A percentile compares a stretch with the other conserved stretches of the same genome.
Evolutionary conservation across 2,797 vertebrate genomes (phyloP).

Genomic region (Hipposideros larvatus): DNA sequence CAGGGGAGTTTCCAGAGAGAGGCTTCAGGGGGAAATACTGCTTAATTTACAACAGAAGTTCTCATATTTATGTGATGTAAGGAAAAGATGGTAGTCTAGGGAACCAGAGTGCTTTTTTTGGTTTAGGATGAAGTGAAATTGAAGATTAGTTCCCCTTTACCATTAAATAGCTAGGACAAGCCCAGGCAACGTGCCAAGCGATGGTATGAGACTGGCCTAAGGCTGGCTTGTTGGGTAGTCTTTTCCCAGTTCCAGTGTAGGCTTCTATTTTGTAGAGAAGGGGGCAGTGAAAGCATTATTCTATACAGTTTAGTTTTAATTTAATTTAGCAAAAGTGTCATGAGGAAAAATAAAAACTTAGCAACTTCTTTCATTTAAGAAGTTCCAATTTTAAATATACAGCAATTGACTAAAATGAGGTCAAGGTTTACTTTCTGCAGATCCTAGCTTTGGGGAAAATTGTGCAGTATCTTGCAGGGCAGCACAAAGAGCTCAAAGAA

Average conservation of each 20-base stretch:
- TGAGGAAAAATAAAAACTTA: conserved; percentile 1
- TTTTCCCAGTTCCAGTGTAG: not conserved
- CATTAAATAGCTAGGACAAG: not conserved
- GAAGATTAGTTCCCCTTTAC: not conserved
- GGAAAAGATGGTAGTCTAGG: not conserved
- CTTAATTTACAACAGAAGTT: conserved; percentile 20
- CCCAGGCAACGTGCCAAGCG: not conserved
- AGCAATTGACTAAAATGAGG: conserved; percentile 42
- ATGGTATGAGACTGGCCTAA: not conserved
- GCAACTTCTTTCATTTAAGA: conserved; percentile 49
- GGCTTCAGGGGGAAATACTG: not conserved
- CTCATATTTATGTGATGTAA: conserved; percentile 54
- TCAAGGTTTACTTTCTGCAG: conserved; percentile 44
- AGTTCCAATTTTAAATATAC: conserved; percentile 43
- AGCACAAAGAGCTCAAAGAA: not conserved
- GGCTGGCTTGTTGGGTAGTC: not conserved
- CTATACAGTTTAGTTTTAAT: conserved; percentile 34
- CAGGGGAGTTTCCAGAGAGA: conserved; percentile 42
- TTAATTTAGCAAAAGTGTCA: conserved; percentile 54
- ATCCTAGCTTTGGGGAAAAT: conserved; percentile 13
- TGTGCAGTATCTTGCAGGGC: not conserved
- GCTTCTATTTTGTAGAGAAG: conserved; percentile 8
- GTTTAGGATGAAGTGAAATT: conserved; percentile 58
- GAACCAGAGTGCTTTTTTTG: not conserved
- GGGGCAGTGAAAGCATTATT: not conserved